A percentile compares a stretch with the other conserved stretches of the same genome.
phyloP scores from a whole-genome alignment of 2,797 vertebrate species.

The Carcharodon carcharias region DNA sequence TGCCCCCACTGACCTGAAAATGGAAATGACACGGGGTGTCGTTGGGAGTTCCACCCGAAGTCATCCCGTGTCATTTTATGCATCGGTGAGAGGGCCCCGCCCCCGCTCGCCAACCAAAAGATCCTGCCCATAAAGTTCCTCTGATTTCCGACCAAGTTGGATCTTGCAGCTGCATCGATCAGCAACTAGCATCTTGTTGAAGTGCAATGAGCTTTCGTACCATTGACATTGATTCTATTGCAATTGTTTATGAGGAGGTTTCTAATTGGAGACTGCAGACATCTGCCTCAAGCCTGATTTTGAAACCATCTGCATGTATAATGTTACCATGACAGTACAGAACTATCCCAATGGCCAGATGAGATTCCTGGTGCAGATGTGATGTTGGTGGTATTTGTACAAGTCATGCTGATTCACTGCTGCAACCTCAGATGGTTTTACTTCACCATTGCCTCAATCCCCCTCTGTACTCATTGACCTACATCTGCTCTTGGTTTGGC shows the following conservation, averaged over 20 bases:
- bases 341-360: neutral
- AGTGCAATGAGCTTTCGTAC: neutral
- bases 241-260: neutral
- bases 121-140: neutral
- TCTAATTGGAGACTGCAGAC: neutral
- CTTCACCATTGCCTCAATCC: neutral
- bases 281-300: neutral
- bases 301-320: neutral
- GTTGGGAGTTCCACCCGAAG: too few species aligned
- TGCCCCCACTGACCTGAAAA: too few species aligned
- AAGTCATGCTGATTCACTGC: neutral
- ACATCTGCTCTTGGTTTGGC: too few species aligned
- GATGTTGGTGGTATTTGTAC: neutral
- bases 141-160: neutral
- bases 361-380: neutral
- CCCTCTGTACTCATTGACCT: neutral
- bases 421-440: neutral
- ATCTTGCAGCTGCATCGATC: neutral
- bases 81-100: too few species aligned
- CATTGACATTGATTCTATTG: neutral
- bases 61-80: too few species aligned
- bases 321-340: neutral
- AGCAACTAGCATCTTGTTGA: neutral
- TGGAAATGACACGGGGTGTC: too few species aligned
- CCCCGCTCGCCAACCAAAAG: too few species aligned